Base-by-base conservation (phyloP, 2,113 vertebrate genomes). In the Sprattus sprattus region DNA sequence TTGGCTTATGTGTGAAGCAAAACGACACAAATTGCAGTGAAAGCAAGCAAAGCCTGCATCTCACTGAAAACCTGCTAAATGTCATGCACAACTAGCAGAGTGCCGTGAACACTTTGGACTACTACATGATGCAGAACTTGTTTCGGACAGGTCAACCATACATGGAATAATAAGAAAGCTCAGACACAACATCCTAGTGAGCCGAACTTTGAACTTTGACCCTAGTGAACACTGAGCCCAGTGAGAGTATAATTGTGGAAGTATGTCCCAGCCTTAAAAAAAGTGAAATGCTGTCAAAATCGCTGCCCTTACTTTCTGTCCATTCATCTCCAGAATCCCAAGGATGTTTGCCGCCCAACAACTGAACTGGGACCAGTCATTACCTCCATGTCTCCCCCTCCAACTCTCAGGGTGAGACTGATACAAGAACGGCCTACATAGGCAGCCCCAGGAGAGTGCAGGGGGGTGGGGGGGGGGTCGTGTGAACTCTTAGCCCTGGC, bases 401-500 rank as follows among this genome's bases (percentile, higher is more conserved):
- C 13, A 78, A 78, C 28, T 78, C 71, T 20, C 64, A n/a, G 67
- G 28, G 6, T 32, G 25, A 32, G 67, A 32, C 28, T 32, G 67
- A 75, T 75, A 28, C 18, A 8, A 39, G 11, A 75, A 32, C 71
- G 44, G 71, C 71, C 32, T 16, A 78, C 13, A 3, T 15, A 39
- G 28, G 32, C 71, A 13, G 32, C 3, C 28, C 28, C 10, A 32
- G 28, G 11, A 78, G 32, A 39, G 71, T 4, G 67, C 9, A 75
- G 64, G 6, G 20, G 64, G 10, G 64, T 71, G 64, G 64, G 25
- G 64, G 32, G 25, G 28, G 11, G 6, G 9, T 49, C 8, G 47
- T 11, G 13, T 32, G 28, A 16, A 28, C 39, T 8, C 50, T 97
- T 93, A 98, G 89, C 98, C 98, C 89, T 99, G 97, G 93, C 98